Evolutionary conservation across 2,113 vertebrate genomes (phyloP).

Genomic region (Cettia cetti): DNA sequence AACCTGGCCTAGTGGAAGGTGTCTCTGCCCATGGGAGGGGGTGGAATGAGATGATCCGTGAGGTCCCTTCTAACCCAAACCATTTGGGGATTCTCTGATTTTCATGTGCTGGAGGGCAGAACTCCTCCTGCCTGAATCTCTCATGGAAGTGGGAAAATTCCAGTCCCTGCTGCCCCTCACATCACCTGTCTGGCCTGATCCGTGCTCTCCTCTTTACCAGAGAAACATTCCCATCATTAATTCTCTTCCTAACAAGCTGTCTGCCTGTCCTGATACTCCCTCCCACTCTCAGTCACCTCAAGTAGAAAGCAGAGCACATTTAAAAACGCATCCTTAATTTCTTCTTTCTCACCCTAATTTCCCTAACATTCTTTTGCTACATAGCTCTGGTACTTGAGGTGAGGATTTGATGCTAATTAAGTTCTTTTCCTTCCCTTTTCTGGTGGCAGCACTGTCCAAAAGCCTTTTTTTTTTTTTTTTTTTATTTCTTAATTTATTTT

Average conservation of each 20-base stretch:
- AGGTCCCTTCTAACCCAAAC: not conserved
- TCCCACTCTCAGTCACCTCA: slow-evolving; percentile 38
- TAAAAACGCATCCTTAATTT: not conserved
- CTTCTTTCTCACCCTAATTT: not conserved
- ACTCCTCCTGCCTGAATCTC: not conserved
- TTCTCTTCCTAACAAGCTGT: not conserved
- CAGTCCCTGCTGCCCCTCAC: not conserved
- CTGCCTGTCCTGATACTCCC: slow-evolving; percentile 35
- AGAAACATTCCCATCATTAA: not conserved
- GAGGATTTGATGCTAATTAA: not conserved
- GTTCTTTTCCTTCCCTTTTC: not conserved
- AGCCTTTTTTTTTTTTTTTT: not conserved
- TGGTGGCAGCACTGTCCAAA: not conserved
- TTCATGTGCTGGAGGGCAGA: not conserved
- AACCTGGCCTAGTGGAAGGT: not conserved
- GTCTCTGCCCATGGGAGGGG: not conserved
- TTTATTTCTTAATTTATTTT: not conserved
- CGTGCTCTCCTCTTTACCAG: not conserved
- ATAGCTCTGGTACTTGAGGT: not conserved
- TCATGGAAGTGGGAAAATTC: not conserved
- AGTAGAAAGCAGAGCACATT: not conserved
- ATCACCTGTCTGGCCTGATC: not conserved
- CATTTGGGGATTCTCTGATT: not conserved
- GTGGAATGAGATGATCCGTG: too few relatives aligned
- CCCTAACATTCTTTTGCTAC: not conserved